Evolutionary conservation across 2,113 vertebrate species (phyloP).

Genomic region (Apaloderma vittatum): DNA sequence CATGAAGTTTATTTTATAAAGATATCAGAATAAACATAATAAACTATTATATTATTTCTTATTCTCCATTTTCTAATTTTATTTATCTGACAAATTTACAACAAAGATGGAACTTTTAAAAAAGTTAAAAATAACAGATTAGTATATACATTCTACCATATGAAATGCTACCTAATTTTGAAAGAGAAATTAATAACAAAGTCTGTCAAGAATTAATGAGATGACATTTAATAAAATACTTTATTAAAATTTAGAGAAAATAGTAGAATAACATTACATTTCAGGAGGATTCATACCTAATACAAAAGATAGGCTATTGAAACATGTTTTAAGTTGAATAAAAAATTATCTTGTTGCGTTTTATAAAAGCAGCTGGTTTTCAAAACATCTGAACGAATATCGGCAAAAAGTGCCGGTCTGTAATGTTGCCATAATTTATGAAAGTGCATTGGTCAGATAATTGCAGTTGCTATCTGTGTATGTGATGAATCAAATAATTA

Average conservation of each 20-base stretch:
- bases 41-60: background rate
- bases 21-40: background rate
- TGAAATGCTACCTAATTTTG: background rate
- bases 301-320: background rate
- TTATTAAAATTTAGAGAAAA: background rate
- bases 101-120: background rate
- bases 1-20: background rate
- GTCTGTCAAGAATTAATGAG: slow-evolving; percentile 35
- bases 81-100: background rate
- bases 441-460: background rate
- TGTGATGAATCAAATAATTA: background rate
- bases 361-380: background rate
- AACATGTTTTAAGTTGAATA: background rate
- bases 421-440: background rate
- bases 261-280: background rate
- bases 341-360: background rate
- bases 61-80: background rate
- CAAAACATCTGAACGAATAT: background rate
- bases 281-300: background rate
- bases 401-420: background rate
- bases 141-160: background rate
- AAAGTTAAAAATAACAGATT: background rate
- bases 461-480: background rate
- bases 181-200: background rate
- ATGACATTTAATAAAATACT: background rate